Evolutionary conservation across 2,797 vertebrate genomes (phyloP).

Genomic region (Coilia nasus): DNA sequence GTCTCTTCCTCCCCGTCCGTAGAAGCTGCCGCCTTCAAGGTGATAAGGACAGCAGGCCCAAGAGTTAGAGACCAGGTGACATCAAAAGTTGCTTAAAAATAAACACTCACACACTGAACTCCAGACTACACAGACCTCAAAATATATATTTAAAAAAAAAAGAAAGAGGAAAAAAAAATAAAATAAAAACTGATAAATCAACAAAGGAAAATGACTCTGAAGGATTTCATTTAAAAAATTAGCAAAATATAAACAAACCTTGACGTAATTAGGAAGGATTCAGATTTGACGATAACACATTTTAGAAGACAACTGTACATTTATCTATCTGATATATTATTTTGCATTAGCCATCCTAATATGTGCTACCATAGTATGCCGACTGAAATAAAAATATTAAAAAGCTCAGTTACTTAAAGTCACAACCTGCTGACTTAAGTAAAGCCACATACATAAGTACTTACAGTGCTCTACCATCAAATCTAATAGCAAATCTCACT

Average conservation of each 20-base stretch:
- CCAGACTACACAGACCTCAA: neutral
- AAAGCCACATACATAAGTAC: conserved; percentile 27
- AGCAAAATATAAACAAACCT: conserved; percentile 36
- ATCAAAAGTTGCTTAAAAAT: conserved; percentile 7
- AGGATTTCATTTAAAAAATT: conserved; percentile 5
- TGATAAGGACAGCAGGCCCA: conserved; percentile 66
- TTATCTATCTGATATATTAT: neutral
- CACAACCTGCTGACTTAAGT: conserved; percentile 11
- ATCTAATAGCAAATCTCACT: conserved; percentile 69
- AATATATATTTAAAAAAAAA: conserved; percentile 7
- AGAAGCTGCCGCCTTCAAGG: conserved; percentile 78
- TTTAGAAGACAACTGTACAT: conserved; percentile 12
- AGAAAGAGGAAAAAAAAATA: conserved; percentile 2
- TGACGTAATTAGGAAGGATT: conserved; percentile 26
- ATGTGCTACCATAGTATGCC: neutral
- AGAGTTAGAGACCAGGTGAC: conserved; percentile 53
- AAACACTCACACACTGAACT: conserved; percentile 14
- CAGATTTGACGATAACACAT: neutral
- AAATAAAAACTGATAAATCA: conserved; percentile 15
- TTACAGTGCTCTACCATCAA: conserved; percentile 33
- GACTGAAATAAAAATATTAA: neutral
- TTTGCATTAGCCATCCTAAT: neutral
- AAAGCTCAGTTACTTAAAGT: conserved; percentile 16
- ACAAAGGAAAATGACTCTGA: neutral
- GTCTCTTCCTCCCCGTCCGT: conserved; percentile 93